A percentile compares a stretch with the other conserved stretches of the same genome.
phyloP scores from a whole-genome alignment of 1,140 invertebrate species.

The Streblospio benedicti region DNA sequence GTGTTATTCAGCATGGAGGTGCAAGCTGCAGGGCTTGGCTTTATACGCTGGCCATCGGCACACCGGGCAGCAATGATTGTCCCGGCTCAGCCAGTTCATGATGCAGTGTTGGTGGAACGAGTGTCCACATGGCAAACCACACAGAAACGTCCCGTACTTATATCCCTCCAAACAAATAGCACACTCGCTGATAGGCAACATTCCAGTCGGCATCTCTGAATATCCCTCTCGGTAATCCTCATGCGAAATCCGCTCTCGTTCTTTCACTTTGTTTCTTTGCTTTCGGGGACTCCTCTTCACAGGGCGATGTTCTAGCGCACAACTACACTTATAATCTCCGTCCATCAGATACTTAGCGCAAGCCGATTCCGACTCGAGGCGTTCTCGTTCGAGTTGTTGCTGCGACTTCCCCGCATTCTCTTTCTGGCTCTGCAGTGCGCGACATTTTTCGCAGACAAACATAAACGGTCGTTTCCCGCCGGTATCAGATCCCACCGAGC shows the following conservation, averaged over 20 bases:
- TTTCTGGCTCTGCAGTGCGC: not conserved
- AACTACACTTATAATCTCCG: conserved; percentile 20
- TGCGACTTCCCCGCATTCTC: not conserved
- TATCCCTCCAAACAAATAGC: conserved; percentile 54
- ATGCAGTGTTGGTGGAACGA: conserved; percentile 52
- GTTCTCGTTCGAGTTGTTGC: conserved; percentile 8
- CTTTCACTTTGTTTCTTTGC: not conserved
- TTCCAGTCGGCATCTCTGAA: conserved; percentile 25
- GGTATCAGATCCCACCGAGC: not conserved
- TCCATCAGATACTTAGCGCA: conserved; percentile 21
- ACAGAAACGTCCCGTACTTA: conserved; percentile 36
- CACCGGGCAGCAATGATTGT: conserved; percentile 53
- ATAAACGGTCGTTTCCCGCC: conserved; percentile 7
- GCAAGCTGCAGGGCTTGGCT: conserved; percentile 25
- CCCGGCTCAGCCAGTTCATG: conserved; percentile 49
- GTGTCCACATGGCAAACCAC: conserved; percentile 53
- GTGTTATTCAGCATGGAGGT: conserved; percentile 26
- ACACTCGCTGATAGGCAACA: conserved; percentile 44
- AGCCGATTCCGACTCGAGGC: conserved; percentile 8
- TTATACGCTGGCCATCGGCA: conserved; percentile 54
- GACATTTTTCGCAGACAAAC: conserved; percentile 19
- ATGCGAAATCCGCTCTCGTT: not conserved
- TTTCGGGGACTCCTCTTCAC: not conserved
- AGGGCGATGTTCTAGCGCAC: not conserved
- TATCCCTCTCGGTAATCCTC: not conserved